These are phyloP conservation scores for Ammodramus savannarum DNA, from an alignment of 2,113 vertebrate genomes.

Conservation along the genomic window DNA sequence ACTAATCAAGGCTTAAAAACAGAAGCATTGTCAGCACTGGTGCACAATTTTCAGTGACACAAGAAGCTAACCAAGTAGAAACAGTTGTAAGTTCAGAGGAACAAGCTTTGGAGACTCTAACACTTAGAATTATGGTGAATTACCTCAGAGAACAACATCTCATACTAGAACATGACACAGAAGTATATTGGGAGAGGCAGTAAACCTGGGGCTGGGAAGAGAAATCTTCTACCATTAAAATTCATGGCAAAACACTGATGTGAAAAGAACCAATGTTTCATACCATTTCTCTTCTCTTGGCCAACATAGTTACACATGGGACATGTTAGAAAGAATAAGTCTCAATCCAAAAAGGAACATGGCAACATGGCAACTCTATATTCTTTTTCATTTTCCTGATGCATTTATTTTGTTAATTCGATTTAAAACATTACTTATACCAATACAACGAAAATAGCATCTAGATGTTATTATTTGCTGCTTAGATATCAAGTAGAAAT, in stretches of 20 bases:
- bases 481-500: background rate
- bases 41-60: background rate
- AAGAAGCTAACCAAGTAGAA: background rate
- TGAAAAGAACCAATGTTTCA: background rate
- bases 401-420: constrained; percentile 49
- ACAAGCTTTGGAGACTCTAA: background rate
- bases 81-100: background rate
- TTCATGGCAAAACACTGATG: background rate
- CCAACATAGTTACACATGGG: background rate
- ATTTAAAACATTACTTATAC: constrained; percentile 53
- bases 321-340: background rate
- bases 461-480: background rate
- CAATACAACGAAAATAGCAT: constrained; percentile 24
- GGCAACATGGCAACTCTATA: constrained; percentile 20
- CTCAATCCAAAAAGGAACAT: constrained; percentile 12
- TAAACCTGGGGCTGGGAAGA: background rate
- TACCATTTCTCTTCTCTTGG: background rate
- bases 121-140: background rate
- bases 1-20: background rate
- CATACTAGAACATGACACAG: background rate
- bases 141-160: background rate
- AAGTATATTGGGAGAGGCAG: background rate
- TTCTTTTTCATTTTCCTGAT: constrained; percentile 35
- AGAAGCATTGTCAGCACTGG: background rate
- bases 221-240: background rate